These are phyloP conservation scores for Zoroaster sp. DNA, from an alignment of 53 echinoderm and acorn worm species.

Conservation along the genomic window DNA sequence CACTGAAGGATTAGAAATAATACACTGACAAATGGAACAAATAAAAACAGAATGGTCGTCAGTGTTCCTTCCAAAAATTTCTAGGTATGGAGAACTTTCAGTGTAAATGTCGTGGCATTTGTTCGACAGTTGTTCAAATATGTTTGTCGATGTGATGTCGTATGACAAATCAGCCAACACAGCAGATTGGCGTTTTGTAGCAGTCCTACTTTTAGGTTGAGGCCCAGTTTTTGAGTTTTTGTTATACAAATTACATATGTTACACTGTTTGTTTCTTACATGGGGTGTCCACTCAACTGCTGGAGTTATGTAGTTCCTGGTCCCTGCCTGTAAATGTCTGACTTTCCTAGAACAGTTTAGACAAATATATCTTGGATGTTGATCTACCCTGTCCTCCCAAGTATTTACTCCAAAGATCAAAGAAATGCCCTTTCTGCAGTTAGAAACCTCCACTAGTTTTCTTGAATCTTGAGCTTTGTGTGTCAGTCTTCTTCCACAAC, in stretches of 20 bases:
- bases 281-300: conserved; percentile 23
- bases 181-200: background rate
- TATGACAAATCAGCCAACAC: background rate
- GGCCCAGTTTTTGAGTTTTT: conserved; percentile 3
- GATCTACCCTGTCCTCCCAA: too few relatives aligned
- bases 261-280: background rate
- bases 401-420: too few relatives aligned
- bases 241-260: background rate
- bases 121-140: background rate
- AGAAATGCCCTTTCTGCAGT: too few relatives aligned
- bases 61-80: background rate
- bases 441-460: too few relatives aligned
- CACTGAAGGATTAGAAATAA: background rate
- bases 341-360: too few relatives aligned
- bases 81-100: background rate
- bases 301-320: too few relatives aligned
- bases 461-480: too few relatives aligned
- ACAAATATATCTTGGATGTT: too few relatives aligned
- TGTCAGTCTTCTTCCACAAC: too few relatives aligned
- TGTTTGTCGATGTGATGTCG: background rate
- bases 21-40: conserved; percentile 1
- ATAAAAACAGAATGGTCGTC: conserved; percentile 4
- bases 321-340: too few relatives aligned
- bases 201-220: background rate
- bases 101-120: background rate